Evolutionary conservation across 2,888 invertebrate species (phyloP), one percentile per base, ranked within the genome.

Genomic region (Pristionchus mayeri): DNA sequence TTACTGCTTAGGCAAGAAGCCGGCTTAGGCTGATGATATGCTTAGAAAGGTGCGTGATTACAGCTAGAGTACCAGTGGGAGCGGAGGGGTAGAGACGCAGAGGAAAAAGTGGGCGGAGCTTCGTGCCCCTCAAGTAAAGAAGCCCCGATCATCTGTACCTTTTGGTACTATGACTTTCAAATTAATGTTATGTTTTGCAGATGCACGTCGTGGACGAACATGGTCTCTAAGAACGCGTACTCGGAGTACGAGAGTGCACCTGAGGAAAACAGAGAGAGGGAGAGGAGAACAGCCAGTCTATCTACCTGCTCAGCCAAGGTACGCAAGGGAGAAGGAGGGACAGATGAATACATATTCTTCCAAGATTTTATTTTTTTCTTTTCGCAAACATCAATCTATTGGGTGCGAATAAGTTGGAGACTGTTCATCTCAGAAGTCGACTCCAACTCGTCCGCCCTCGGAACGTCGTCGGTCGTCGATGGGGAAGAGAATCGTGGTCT

Each of bases 201-300:
- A 44, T 83, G 83, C 37, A 83, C 71, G 3, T 83, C 83, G 21
- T 83, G 83, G 83, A 83, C 83, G 52, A 83, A 83, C 18, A 83
- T 83, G 57, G 30, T 71, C 2, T 71, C 71, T 48, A 83, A 71
- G 50, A 18, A 67, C 3, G 71, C 83, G 37, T 83, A 83, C 30
- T 83, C 83, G 9, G 83, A 83, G 54, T 71, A 71, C 34, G 83
- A 83, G 50, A 83, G 83, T 71, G 71, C 50, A n/a, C 40, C 48
- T 4, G 52, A 54, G 52, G 79, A 79, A 34, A 52, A 3, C 30
- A 44, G 30, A 37, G 78, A 52, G 34, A 34, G 40, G 78, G 78
- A 50, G 27, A 30, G 50, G 50, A 60, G 37, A 37, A 18, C 21
- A 0, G 3, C 18, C 21, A 67, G 67, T 67, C 37, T 34, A 67